Base-by-base conservation (phyloP, 2,888 invertebrate species). In the Lordiphosa andalusiaca region DNA sequence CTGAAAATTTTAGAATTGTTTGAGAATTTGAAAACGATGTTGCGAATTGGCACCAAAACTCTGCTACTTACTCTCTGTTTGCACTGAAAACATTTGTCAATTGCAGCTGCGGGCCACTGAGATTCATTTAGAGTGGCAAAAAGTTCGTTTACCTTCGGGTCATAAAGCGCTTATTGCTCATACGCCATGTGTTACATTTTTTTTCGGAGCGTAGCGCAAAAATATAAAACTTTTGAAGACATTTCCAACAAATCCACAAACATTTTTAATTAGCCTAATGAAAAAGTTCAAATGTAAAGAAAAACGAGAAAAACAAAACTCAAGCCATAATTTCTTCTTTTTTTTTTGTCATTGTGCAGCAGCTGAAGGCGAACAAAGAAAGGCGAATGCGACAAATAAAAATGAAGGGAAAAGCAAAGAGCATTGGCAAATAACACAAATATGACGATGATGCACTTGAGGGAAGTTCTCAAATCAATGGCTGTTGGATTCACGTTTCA, bases 211-310 rank as follows among this genome's bases (percentile, higher is more conserved):
- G 30, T 30, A 30, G 30, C 53, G 12, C 23, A 35, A 36, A n/a
- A 23, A 4, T n/a, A 48, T 35, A 35, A 35, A 73, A 80, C 73
- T 71, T 78, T 44, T 69, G 21, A 66, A 69, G 73, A 82, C 67
- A 4, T 36, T 13, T 7, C 46, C 39, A 53, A 53, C 36, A 19
- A 56, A 30, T 41, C 41, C 54, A 51, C 59, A 72, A 73, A 75
- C 59, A 78, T 72, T 84, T 84, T 82, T 81, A 81, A 81, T 81
- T 84, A 81, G 78, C 71, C 84, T 70, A 81, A 81, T 81, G 82
- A 81, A 81, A 84, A 84, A 81, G 70, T 82, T 82, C 54, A 74
- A 84, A 76, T 82, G 71, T 62, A 62, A 73, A 67, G 51, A 44
- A 46, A 46, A 40, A 4, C 44, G 38, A 30, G 48, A 46, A 59